phyloP scores from a whole-genome alignment of 1,140 invertebrate genomes.

The Centruroides sculpturatus region DNA sequence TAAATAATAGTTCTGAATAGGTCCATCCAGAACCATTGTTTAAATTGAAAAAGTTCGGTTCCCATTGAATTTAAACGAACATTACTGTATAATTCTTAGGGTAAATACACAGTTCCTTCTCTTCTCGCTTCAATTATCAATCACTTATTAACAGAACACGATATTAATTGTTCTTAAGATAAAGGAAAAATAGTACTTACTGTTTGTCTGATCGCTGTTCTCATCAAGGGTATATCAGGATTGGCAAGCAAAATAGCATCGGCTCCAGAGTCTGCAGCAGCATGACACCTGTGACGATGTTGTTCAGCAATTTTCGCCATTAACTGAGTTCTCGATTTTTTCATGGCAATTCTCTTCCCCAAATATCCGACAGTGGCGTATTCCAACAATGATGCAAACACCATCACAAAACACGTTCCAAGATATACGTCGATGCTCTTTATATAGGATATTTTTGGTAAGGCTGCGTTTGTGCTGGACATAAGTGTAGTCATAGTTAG shows the following conservation, averaged over 20 bases:
- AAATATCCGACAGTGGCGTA: conserved; percentile 90
- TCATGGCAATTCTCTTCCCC: conserved; percentile 89
- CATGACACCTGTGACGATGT: conserved; percentile 13
- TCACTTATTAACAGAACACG: too few relatives aligned
- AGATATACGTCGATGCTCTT: conserved; percentile 36
- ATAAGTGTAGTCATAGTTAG: conserved; percentile 40
- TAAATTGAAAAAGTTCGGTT: too few relatives aligned
- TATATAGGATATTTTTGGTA: conserved; percentile 38
- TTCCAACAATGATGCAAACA: conserved; percentile 36
- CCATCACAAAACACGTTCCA: conserved; percentile 33
- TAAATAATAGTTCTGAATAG: too few relatives aligned
- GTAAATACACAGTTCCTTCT: too few relatives aligned
- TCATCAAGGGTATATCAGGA: conserved; percentile 4
- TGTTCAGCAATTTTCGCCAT: conserved; percentile 79
- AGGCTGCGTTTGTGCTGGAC: conserved; percentile 36
- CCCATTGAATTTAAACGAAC: too few relatives aligned
- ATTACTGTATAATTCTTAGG: too few relatives aligned
- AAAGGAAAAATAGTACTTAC: too few relatives aligned
- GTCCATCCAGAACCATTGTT: too few relatives aligned
- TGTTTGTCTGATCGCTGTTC: conserved; percentile 4
- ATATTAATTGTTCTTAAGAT: too few relatives aligned
- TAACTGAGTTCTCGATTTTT: conserved; percentile 72
- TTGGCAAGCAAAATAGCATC: neutral
- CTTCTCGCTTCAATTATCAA: too few relatives aligned
- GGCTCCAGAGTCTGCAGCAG: neutral